Conservation (phyloP, 2,797 vertebrate genomes). For the Chelon labrosus region DNA sequence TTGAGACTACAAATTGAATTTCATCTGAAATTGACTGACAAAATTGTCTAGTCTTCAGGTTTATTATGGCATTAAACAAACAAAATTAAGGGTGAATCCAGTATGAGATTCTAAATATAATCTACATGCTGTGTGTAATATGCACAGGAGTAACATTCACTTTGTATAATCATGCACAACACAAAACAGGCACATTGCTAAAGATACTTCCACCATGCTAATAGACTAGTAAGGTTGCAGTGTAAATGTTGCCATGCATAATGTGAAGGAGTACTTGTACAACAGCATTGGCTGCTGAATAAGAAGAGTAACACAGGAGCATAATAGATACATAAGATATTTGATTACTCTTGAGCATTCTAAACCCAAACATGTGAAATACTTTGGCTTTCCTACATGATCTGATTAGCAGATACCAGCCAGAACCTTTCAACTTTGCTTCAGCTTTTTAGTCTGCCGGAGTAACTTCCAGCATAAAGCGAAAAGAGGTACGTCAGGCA, state of each 20-base stretch:
- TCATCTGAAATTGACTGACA: neutral
- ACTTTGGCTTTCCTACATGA: slow-evolving; percentile 23
- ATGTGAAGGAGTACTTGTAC: slow-evolving; percentile 69
- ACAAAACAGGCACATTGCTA: slow-evolving; percentile 88
- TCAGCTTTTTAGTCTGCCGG: slow-evolving; percentile 41
- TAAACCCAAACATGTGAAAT: slow-evolving; percentile 32
- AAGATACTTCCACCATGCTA: slow-evolving; percentile 90
- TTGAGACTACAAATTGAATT: slow-evolving; percentile 22
- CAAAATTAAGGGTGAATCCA: slow-evolving; percentile 85
- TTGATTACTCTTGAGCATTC: slow-evolving; percentile 29
- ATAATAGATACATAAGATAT: neutral
- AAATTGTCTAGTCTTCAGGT: slow-evolving; percentile 42
- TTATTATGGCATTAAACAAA: slow-evolving; percentile 15
- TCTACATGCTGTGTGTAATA: slow-evolving; percentile 92
- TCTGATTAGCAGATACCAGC: slow-evolving; percentile 22
- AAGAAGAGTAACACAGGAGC: slow-evolving; percentile 47
- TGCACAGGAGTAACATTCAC: slow-evolving; percentile 85
- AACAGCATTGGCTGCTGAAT: slow-evolving; percentile 46
- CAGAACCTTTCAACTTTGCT: slow-evolving; percentile 29
- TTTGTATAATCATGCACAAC: slow-evolving; percentile 92
- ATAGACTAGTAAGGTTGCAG: slow-evolving; percentile 82
- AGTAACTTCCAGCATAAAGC: slow-evolving; percentile 57
- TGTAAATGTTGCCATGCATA: slow-evolving; percentile 77
- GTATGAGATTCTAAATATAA: slow-evolving; percentile 94
- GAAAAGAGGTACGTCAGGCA: slow-evolving; percentile 54